These are phyloP conservation scores for Cavia aperea DNA, from an alignment of 2,113 vertebrate genomes.

Conservation along the genomic window DNA sequence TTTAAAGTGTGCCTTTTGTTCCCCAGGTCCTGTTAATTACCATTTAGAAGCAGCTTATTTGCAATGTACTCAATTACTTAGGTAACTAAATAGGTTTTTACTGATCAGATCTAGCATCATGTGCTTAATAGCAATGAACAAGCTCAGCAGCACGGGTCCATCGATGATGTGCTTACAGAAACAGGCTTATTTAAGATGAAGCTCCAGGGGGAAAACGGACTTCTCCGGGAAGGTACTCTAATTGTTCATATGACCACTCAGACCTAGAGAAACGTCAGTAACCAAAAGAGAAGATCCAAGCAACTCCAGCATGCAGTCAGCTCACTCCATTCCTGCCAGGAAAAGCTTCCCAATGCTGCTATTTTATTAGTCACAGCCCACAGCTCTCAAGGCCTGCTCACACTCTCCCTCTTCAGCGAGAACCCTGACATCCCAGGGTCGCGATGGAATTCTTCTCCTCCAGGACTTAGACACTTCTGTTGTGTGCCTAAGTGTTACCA, in stretches of 20 bases:
- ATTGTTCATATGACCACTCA: conserved; percentile 26
- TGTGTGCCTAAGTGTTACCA: not conserved
- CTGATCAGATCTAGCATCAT: conserved; percentile 32
- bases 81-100: conserved; percentile 48
- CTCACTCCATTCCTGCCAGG: not conserved
- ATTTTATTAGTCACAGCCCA: not conserved
- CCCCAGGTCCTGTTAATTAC: conserved; percentile 45
- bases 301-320: not conserved
- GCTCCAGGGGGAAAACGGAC: not conserved
- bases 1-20: conserved; percentile 42
- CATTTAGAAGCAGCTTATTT: conserved; percentile 45
- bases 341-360: not conserved
- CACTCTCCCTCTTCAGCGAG: not conserved
- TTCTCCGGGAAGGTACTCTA: not conserved
- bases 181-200: conserved; percentile 7
- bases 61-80: conserved; percentile 48
- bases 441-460: not conserved
- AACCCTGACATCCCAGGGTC: not conserved
- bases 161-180: not conserved
- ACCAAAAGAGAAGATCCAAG: not conserved
- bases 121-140: conserved; percentile 51
- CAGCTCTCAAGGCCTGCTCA: not conserved
- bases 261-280: not conserved
- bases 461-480: not conserved
- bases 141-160: not conserved